phyloP scores from a whole-genome alignment of 2,888 invertebrate species.

The Lepidochitona cinerea region DNA sequence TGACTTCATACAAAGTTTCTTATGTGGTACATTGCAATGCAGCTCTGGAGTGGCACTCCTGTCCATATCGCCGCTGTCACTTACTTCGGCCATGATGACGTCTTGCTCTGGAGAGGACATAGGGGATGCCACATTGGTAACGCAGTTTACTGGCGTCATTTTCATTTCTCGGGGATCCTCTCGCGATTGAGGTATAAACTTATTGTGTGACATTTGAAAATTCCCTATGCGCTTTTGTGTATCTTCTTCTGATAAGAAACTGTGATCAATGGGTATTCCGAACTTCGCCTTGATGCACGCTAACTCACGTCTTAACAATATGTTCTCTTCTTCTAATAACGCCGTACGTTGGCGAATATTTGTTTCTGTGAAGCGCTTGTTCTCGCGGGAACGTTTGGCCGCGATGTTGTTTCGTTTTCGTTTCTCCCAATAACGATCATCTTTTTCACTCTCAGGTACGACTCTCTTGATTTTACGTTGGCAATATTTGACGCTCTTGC shows the following conservation, averaged over 20 bases:
- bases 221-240: too few relatives aligned
- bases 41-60: not conserved
- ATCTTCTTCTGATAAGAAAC: slow-evolving; percentile 40
- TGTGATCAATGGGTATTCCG: slow-evolving; percentile 39
- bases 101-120: not conserved
- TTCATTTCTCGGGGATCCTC: not conserved
- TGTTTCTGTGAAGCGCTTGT: slow-evolving; percentile 42
- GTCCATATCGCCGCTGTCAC: not conserved
- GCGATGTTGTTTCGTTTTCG: slow-evolving; percentile 55
- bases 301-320: slow-evolving; percentile 44
- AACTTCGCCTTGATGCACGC: slow-evolving; percentile 40
- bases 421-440: slow-evolving; percentile 53
- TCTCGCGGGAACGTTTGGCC: slow-evolving; percentile 55
- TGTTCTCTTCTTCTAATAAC: slow-evolving; percentile 51
- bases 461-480: slow-evolving; percentile 32
- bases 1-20: not conserved
- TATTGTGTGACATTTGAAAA: too few relatives aligned
- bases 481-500: too few relatives aligned
- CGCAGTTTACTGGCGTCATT: not conserved
- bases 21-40: not conserved
- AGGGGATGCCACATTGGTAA: not conserved
- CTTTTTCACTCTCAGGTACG: slow-evolving; percentile 49
- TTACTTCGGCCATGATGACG: not conserved
- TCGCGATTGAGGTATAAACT: not conserved
- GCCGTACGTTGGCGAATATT: slow-evolving; percentile 35